Base-by-base conservation (phyloP, 2,888 invertebrate genomes). In the Galerucella nymphaeae region DNA sequence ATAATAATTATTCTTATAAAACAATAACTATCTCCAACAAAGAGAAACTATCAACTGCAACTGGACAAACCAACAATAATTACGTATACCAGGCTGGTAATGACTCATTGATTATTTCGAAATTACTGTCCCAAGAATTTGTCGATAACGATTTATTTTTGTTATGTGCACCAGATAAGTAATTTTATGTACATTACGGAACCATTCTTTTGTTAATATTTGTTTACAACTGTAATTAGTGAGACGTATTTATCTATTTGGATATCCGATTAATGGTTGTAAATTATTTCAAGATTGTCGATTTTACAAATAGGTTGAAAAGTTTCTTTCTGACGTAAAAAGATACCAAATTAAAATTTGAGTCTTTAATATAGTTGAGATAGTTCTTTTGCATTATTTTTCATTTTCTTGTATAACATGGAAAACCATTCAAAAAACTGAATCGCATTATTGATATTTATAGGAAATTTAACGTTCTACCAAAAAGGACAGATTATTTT, bases 81-180 rank as follows among this genome's bases (percentile, higher is more conserved):
- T 63, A 53, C 53, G 53, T 53, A 53, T n/a, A 18, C 53, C 53
- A 9, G 18, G 18, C 63, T 42, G 61, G 63, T 55, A 42, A 45
- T 70, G 70, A 70, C 45, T 70, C 70, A 70, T 70, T 63, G 41
- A 57, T 63, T 64, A 70, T 63, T 70, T 70, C 48, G 70, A 70
- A 70, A 70, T 38, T 41, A 42, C 16, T 63, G 70, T 70, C 70
- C 63, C 42, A 57, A 64, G 70, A 70, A 70, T 70, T 70, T 57
- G 45, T 55, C 42, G 70, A 70, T 70, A 70, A 70, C 38, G 55
- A 42, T 58, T 57, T 70, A 63, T 70, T 70, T 70, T 63, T 63
- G 63, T 70, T 70, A 63, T 63, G 70, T 42, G 57, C 57, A 57
- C 57, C 23, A 14, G 70, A 70, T 70, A 70, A 70, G 55, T 16